phyloP scores from a whole-genome alignment of 2,888 invertebrate genomes.

The Lasioglossum marginatum region DNA sequence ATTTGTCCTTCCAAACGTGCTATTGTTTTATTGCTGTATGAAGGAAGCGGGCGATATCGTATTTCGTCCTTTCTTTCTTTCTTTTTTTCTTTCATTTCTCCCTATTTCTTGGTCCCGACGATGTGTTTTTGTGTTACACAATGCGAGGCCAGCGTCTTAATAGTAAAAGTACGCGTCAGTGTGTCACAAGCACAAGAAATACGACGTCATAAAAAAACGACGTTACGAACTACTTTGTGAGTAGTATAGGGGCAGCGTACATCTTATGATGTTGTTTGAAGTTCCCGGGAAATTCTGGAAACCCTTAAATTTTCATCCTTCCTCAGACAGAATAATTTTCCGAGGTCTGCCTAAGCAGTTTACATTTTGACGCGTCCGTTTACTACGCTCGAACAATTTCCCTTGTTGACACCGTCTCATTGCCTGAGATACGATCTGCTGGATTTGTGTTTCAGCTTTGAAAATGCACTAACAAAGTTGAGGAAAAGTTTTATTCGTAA shows the following conservation, averaged over 20 bases:
- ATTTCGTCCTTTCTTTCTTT: slow-evolving; percentile 4
- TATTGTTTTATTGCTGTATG: slow-evolving; percentile 79
- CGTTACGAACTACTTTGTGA: slow-evolving; percentile 46
- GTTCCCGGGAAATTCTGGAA: slow-evolving; percentile 3
- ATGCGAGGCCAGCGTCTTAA: not conserved
- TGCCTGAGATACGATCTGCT: not conserved
- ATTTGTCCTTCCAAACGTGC: slow-evolving; percentile 79
- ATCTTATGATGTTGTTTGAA: slow-evolving; percentile 29
- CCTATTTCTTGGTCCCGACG: not conserved
- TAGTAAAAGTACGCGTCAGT: slow-evolving; percentile 23
- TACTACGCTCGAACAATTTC: not conserved
- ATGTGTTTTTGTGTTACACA: slow-evolving; percentile 33
- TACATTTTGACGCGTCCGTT: not conserved
- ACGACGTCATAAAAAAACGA: slow-evolving; percentile 49
- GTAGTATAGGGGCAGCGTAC: slow-evolving; percentile 27
- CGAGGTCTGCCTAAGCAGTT: not conserved
- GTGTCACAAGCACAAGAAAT: slow-evolving; percentile 47
- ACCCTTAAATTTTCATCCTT: slow-evolving; percentile 11
- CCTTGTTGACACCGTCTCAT: not conserved
- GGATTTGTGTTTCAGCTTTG: not conserved
- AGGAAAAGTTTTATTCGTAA: not conserved
- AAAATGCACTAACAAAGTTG: not conserved
- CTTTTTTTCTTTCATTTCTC: not conserved
- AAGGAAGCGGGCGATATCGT: slow-evolving; percentile 71
- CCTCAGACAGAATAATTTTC: not conserved